phyloP scores from a whole-genome alignment of 2,888 invertebrate species.

The Rhagophthalmus giganteus region DNA sequence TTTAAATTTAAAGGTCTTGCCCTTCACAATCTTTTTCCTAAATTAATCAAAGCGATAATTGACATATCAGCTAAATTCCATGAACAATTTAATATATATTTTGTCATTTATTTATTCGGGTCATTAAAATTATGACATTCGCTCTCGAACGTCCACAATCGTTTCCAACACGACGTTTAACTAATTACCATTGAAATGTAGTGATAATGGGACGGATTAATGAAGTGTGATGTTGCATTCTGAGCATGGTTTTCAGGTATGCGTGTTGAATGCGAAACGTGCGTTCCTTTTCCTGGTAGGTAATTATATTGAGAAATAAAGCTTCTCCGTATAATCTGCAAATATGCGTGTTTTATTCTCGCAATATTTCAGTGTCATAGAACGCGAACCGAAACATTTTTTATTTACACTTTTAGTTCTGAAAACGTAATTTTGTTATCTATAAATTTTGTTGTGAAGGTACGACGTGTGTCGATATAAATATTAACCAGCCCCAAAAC shows the following conservation, averaged over 20 bases:
- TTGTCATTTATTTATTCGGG: no score
- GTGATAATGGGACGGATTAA: conserved; percentile 4
- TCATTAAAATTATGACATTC: no score
- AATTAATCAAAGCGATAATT: no score
- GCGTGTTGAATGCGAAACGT: conserved; percentile 14
- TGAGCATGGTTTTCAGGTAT: conserved; percentile 7
- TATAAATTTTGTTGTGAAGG: neutral
- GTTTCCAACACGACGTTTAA: neutral
- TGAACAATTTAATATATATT: no score
- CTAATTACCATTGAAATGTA: neutral
- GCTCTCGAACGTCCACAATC: no score
- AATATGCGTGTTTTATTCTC: conserved; percentile 11
- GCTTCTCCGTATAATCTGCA: conserved; percentile 12
- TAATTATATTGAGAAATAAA: conserved; percentile 20
- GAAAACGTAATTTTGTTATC: neutral
- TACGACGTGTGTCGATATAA: neutral
- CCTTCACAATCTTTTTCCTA: no score
- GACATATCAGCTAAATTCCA: no score
- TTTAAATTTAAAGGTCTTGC: no score
- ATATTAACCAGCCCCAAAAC: neutral
- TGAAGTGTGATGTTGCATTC: conserved; percentile 10
- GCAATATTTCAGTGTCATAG: conserved; percentile 12
- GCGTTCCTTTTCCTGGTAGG: conserved; percentile 24
- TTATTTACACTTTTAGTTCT: conserved; percentile 3
- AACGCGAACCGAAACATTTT: conserved; percentile 7